A percentile compares a stretch with the other conserved stretches of the same genome.
Evolutionary conservation across 2,113 vertebrate species (phyloP).

Genomic region (Syngnathus scovelli): DNA sequence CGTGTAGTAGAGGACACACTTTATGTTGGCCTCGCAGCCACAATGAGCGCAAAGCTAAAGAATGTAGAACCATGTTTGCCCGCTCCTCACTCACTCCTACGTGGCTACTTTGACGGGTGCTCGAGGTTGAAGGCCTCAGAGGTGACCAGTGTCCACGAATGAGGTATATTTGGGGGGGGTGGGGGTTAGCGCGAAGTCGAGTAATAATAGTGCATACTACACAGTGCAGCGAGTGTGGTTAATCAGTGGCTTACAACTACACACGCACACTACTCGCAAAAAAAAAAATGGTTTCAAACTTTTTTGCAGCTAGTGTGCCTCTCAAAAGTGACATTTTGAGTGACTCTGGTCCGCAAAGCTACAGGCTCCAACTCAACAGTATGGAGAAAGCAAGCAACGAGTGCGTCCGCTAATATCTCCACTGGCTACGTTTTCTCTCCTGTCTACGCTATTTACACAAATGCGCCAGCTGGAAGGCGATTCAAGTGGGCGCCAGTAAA

Average conservation of each 20-base stretch:
- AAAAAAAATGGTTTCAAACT: neutral
- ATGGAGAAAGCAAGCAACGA: neutral
- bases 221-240: slow-evolving; percentile 46
- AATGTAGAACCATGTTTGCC: neutral
- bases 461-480: neutral
- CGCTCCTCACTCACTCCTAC: neutral
- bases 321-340: neutral
- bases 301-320: neutral
- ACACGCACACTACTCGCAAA: slow-evolving; percentile 23
- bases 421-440: neutral
- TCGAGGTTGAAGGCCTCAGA: slow-evolving; percentile 57
- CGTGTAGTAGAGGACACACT: neutral
- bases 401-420: neutral
- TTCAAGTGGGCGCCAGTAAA: neutral
- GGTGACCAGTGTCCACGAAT: slow-evolving; percentile 36
- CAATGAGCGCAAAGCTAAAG: neutral
- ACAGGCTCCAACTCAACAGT: slow-evolving; percentile 11
- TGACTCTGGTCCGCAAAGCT: slow-evolving; percentile 23
- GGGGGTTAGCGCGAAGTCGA: neutral
- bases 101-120: slow-evolving; percentile 1
- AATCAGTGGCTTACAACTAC: slow-evolving; percentile 47
- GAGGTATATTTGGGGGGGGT: slow-evolving; percentile 42
- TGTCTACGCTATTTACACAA: neutral
- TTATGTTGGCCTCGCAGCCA: neutral
- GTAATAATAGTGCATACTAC: slow-evolving; percentile 37